Evolutionary conservation across 2,797 vertebrate species (phyloP).

Genomic region (Mus minutoides): DNA sequence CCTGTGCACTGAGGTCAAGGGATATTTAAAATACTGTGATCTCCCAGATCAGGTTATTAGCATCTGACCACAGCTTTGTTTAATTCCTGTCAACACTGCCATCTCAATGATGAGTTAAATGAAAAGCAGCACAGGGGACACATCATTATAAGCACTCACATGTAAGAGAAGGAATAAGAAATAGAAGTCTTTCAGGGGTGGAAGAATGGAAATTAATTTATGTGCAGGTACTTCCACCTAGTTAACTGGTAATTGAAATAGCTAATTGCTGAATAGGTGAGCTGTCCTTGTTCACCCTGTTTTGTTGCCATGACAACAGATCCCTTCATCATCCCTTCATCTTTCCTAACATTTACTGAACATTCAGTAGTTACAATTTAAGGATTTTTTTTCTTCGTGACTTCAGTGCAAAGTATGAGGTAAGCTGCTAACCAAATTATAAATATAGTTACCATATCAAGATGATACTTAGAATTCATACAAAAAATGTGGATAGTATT

Average conservation of each 20-base stretch:
- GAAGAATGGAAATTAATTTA: constrained; percentile 54
- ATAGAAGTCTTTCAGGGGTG: neutral
- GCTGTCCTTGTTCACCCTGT: constrained; percentile 38
- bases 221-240: constrained; percentile 36
- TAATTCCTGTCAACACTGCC: neutral
- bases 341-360: constrained; percentile 42
- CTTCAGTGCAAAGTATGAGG: neutral
- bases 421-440: constrained; percentile 50
- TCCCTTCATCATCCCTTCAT: constrained; percentile 35
- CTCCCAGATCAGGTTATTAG: neutral
- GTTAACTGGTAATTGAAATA: constrained; percentile 66
- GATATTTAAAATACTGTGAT: constrained; percentile 1
- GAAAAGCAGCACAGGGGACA: neutral
- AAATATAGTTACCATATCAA: neutral
- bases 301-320: constrained; percentile 62
- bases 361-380: constrained; percentile 20
- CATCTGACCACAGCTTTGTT: constrained; percentile 22
- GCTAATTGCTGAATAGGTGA: constrained; percentile 61
- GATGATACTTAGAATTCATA: neutral
- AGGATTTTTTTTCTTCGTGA: constrained; percentile 54
- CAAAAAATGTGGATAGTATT: neutral
- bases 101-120: constrained; percentile 44
- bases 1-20: neutral
- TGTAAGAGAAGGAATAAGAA: neutral
- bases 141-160: neutral